A percentile compares a stretch with the other conserved stretches of the same genome.
These are phyloP conservation scores for Petrolisthes cinctipes DNA, from an alignment of 2,888 invertebrate genomes.

Conservation along the genomic window DNA sequence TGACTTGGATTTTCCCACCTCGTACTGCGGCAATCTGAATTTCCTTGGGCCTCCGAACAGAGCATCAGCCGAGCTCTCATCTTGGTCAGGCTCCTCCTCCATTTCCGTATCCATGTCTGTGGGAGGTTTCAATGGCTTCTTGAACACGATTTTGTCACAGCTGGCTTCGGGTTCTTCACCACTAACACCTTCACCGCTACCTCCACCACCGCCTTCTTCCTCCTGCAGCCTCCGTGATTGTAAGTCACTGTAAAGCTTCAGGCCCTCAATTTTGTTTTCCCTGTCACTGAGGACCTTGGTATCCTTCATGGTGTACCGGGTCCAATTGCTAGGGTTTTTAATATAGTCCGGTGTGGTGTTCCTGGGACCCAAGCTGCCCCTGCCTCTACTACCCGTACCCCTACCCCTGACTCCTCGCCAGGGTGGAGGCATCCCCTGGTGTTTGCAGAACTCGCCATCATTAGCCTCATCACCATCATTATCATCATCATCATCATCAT, in stretches of 20 bases:
- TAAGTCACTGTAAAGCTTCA: conserved; percentile 32
- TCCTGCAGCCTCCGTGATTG: conserved; percentile 8
- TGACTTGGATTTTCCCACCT: conserved; percentile 35
- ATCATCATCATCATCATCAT: not conserved
- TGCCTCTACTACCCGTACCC: not conserved
- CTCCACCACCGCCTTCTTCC: conserved; percentile 7
- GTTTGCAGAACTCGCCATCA: conserved; percentile 20
- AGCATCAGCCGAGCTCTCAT: not conserved
- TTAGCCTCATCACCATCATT: not conserved
- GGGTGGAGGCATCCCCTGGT: not conserved
- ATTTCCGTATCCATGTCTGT: conserved; percentile 6
- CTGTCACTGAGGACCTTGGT: conserved; percentile 39
- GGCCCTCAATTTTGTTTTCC: conserved; percentile 42
- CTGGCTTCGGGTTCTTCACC: not conserved
- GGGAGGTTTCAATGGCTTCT: conserved; percentile 23
- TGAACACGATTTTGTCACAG: conserved; percentile 33
- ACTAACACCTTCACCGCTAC: conserved; percentile 4
- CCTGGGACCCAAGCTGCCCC: conserved; percentile 26
- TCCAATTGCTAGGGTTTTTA: conserved; percentile 54
- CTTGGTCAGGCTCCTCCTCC: not conserved
- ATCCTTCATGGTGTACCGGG: conserved; percentile 38
- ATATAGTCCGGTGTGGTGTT: conserved; percentile 51
- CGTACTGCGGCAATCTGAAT: conserved; percentile 38
- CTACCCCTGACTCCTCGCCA: conserved; percentile 32
- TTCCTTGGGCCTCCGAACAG: conserved; percentile 44